Evolutionary conservation across 1,140 invertebrate species (phyloP).

Genomic region (Dendroctonus ponderosae): DNA sequence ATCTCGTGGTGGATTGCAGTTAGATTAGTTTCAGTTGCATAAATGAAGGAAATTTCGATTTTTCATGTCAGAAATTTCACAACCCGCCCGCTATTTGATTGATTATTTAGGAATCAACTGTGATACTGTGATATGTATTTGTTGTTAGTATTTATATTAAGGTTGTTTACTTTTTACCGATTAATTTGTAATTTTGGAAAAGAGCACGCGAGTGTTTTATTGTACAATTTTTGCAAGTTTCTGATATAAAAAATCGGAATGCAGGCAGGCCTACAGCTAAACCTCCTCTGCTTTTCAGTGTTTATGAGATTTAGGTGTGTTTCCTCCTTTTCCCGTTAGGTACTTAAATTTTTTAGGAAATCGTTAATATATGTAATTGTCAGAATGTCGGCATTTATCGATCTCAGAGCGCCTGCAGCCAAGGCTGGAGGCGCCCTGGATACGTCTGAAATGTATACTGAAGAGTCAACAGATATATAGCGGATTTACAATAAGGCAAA

Average conservation of each 20-base stretch:
- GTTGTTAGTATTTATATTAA: conserved; percentile 11
- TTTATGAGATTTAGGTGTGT: conserved; percentile 14
- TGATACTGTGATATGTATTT: conserved; percentile 18
- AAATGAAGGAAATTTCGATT: conserved; percentile 2
- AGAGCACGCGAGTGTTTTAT: not conserved
- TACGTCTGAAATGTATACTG: conserved; percentile 22
- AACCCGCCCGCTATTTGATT: not conserved
- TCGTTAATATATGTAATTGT: not conserved
- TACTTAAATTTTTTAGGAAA: conserved; percentile 37
- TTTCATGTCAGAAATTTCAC: conserved; percentile 7
- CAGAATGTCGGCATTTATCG: conserved; percentile 11
- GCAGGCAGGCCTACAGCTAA: conserved; percentile 24
- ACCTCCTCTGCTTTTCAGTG: conserved; percentile 34
- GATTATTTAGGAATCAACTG: conserved; percentile 10
- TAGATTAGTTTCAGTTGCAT: too few species aligned
- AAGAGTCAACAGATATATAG: conserved; percentile 5
- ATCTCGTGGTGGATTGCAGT: too few species aligned
- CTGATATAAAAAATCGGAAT: conserved; percentile 20
- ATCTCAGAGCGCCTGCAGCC: not conserved
- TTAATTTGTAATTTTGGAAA: too few species aligned
- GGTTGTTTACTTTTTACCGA: not conserved
- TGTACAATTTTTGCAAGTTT: not conserved
- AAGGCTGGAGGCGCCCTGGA: too few species aligned
- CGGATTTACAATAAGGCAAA: conserved; percentile 12
- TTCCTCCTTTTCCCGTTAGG: conserved; percentile 37